These are phyloP conservation scores for Drosophila azteca DNA, from an alignment of 1,140 invertebrate species.

Conservation along the genomic window DNA sequence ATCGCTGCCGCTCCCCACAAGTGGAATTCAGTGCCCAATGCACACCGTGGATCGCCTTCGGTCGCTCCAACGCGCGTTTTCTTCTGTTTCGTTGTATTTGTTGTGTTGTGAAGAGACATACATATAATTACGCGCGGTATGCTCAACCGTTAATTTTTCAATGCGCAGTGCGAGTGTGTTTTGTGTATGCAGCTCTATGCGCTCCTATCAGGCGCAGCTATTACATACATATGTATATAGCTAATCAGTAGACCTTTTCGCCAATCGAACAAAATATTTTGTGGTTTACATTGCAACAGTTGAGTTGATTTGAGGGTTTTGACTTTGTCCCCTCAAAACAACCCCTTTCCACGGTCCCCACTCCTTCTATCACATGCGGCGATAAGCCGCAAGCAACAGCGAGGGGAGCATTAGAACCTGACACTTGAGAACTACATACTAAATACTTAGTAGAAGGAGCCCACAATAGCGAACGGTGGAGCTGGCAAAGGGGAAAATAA, in stretches of 20 bases:
- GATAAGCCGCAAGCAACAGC: conserved; percentile 35
- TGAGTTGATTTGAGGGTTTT: not conserved
- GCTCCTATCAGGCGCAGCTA: conserved; percentile 49
- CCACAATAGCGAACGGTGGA: conserved; percentile 30
- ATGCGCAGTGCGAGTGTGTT: conserved; percentile 5
- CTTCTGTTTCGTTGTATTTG: no score
- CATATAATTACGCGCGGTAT: conserved; percentile 53
- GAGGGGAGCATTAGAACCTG: conserved; percentile 26
- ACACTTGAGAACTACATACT: conserved; percentile 38
- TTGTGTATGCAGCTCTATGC: conserved; percentile 29
- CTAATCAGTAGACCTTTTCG: conserved; percentile 62
- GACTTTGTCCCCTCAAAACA: conserved; percentile 17
- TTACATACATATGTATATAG: conserved; percentile 37
- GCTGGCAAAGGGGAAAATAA: conserved; percentile 34
- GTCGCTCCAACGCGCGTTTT: no score
- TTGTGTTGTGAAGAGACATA: no score
- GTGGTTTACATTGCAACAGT: conserved; percentile 37
- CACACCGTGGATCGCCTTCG: no score
- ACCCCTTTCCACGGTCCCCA: not conserved
- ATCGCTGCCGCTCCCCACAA: no score
- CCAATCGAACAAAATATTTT: conserved; percentile 50
- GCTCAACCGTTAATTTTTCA: conserved; percentile 22
- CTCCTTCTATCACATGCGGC: not conserved
- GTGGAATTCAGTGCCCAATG: no score
- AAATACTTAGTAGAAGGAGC: conserved; percentile 33